Evolutionary conservation across 1,140 invertebrate species (phyloP), one percentile per base, ranked within the genome.

Genomic region (Drosophila serrata): DNA sequence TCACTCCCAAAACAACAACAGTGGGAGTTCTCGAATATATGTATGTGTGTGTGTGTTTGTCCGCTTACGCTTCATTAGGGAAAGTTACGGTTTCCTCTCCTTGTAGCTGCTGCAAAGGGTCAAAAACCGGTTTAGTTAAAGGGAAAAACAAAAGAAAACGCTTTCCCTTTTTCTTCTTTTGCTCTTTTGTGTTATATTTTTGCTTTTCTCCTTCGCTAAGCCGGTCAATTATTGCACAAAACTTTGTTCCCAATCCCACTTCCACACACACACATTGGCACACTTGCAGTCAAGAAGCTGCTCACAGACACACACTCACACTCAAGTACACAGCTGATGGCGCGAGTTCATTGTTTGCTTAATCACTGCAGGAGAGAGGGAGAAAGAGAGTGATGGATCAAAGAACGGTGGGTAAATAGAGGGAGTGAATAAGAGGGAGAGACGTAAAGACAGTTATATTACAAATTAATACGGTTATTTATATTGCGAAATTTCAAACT

Each of bases 281-380:
- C 39, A 24, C 22, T 24, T 42, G 61, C 57, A 61, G 33, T 37
- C 19, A 19, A 55, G 51, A 37, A 55, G 51, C 61, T 61, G 27
- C 61, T 37, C 51, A 55, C 51, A 37, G 33, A 55, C 51, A 33
- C 51, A 33, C 61, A 43, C 53, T 22, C 39, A 57, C 49, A 59
- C 40, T 37, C 13, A 55, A 55, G 51, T 55, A 33, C 56, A 37
- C 62, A 60, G 62, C 56, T 59, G 55, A 43, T 64, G 62, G 53
- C 62, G 62, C 62, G 62, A 70, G 79, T 81, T 81, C 77, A 85
- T 85, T 82, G 75, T 84, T 82, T 85, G 65, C 42, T 67, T 82
- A 78, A 81, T 73, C 79, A 58, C 58, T 45, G 29, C 37, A 65
- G 40, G 56, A 12, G 24, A 19, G 33, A 19, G 37, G 19, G 17